These are phyloP conservation scores for Acrossocheilus wenchowensis DNA, from an alignment of 2,797 vertebrate species.

Conservation along the genomic window DNA sequence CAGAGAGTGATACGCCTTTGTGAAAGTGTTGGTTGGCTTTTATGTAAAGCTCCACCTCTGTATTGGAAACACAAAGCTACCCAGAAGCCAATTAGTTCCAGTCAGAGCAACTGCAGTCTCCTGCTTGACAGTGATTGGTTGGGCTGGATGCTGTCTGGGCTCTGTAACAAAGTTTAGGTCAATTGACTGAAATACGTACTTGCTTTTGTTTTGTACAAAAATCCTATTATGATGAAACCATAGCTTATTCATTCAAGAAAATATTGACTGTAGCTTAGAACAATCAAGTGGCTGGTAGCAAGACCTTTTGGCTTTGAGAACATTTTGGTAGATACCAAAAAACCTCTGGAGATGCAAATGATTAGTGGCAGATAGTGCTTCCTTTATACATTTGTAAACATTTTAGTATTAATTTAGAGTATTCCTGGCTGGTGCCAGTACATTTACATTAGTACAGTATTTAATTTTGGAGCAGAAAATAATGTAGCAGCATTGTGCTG, in stretches of 20 bases:
- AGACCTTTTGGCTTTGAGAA: neutral
- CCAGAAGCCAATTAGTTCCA: constrained; percentile 48
- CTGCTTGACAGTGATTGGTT: constrained; percentile 42
- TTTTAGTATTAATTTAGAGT: neutral
- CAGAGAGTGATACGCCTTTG: neutral
- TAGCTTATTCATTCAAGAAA: neutral
- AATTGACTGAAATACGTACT: constrained; percentile 22
- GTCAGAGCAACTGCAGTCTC: constrained; percentile 46
- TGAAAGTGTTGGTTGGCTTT: constrained; percentile 34
- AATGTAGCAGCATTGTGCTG: neutral
- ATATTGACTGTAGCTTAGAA: neutral
- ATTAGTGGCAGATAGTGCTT: neutral
- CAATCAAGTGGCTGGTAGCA: neutral
- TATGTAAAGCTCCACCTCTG: constrained; percentile 42
- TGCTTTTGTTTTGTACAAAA: constrained; percentile 6
- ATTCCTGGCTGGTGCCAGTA: neutral
- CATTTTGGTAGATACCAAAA: neutral
- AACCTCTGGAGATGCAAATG: neutral
- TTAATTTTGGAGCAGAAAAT: neutral
- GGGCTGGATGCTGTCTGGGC: constrained; percentile 1
- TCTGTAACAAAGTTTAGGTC: constrained; percentile 38
- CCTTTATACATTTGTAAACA: neutral
- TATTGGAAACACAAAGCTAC: constrained; percentile 51
- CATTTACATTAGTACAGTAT: neutral
- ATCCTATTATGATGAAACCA: neutral